These are phyloP conservation scores for Meda fulgida DNA, from an alignment of 2,797 vertebrate species.

Conservation along the genomic window DNA sequence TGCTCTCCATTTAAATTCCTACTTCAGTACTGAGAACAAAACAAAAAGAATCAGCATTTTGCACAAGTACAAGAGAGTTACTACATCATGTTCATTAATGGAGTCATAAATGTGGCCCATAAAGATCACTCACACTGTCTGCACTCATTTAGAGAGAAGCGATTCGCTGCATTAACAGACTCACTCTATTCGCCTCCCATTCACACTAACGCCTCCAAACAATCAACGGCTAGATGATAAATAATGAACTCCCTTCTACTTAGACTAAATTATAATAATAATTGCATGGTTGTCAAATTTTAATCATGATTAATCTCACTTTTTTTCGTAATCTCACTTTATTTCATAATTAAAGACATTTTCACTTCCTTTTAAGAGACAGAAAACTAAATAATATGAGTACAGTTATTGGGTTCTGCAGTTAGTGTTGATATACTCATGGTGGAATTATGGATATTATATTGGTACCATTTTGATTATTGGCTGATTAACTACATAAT, in stretches of 20 bases:
- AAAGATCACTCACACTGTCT: constrained; percentile 13
- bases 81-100: constrained; percentile 16
- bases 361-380: not conserved
- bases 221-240: not conserved
- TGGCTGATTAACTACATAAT: not conserved
- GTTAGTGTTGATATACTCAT: not conserved
- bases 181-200: not conserved
- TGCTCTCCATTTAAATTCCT: constrained; percentile 10
- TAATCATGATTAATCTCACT: not conserved
- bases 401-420: not conserved
- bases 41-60: not conserved
- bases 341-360: not conserved
- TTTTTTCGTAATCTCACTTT: not conserved
- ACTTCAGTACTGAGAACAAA: constrained; percentile 3
- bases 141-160: not conserved
- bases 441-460: not conserved
- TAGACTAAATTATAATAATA: constrained; percentile 1
- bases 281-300: not conserved
- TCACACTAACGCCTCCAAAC: constrained; percentile 1
- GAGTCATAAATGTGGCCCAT: constrained; percentile 16
- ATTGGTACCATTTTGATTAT: not conserved
- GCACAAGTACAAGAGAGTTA: not conserved
- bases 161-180: constrained; percentile 17
- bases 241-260: not conserved
- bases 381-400: not conserved